These are phyloP conservation scores for Bombus sibiricus DNA, from an alignment of 1,140 invertebrate genomes.

Conservation along the genomic window DNA sequence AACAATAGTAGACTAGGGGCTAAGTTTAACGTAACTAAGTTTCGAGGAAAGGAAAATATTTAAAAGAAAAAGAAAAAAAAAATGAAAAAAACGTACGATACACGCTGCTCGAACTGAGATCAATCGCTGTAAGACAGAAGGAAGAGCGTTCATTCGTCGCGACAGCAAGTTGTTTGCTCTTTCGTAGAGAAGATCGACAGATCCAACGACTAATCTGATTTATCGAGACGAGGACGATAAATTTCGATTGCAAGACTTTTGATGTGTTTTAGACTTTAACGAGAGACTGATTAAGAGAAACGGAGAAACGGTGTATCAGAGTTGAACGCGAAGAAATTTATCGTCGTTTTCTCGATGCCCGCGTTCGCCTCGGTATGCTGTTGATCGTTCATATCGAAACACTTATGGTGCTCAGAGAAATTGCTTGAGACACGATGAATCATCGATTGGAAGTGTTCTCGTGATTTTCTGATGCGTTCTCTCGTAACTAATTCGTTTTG, in stretches of 20 bases:
- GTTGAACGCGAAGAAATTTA: not conserved
- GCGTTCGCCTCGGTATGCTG: not conserved
- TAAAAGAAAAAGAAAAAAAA: not conserved
- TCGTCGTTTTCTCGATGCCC: constrained; percentile 3
- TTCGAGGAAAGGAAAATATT: not conserved
- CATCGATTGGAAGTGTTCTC: not conserved
- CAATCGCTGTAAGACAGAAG: not conserved
- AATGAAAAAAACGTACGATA: not conserved
- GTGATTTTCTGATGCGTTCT: not conserved
- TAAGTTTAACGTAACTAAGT: constrained; percentile 51
- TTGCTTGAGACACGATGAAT: not conserved
- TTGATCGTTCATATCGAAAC: not conserved
- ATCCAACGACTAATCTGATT: constrained; percentile 18
- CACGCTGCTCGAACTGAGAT: constrained; percentile 1
- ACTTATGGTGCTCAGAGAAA: not conserved
- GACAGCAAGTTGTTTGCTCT: constrained; percentile 19
- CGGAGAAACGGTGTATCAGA: too few species aligned
- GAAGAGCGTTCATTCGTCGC: constrained; percentile 20
- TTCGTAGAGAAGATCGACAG: constrained; percentile 41
- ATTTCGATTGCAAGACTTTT: not conserved
- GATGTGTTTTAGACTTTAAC: constrained; percentile 47
- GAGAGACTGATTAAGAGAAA: constrained; percentile 41
- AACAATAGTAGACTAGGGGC: constrained; percentile 64
- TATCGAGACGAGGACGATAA: not conserved
- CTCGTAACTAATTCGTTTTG: not conserved